Base-by-base conservation (phyloP, 1,140 invertebrate species). In the Bombus confusus region DNA sequence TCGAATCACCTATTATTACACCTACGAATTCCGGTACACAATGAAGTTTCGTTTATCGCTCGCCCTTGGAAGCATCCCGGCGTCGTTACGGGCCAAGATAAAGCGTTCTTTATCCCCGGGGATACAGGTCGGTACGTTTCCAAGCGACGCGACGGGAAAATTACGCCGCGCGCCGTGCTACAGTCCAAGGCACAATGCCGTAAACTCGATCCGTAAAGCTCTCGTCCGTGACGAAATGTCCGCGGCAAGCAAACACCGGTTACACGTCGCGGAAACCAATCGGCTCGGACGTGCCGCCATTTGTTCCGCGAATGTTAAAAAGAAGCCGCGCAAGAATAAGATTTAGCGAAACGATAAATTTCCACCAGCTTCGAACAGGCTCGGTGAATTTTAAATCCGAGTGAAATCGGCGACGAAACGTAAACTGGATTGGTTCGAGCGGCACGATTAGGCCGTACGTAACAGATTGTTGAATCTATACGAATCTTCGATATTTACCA, bases 211-310 rank as follows among this genome's bases (percentile, higher is more conserved):
- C 83, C 87, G 86, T 87, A 86, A 91, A 91, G 91, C 86, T 87
- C 83, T 82, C 71, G 86, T 86, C 84, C 86, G 83, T 88, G 83
- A 91, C 87, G 80, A 90, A 93, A 91, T 85, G 82, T 91, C 86
- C 85, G 59, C 88, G 64, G n/a, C 28, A 73, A 37, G 76, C 41
- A 31, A 64, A 75, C 68, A 18, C 43, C 73, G 76, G 68, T 86
- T 88, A 80, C 68, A 28, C 59, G 64, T 64, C 78, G 78, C 62
- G 79, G 57, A 81, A 80, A 85, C 62, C 74, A 64, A 86, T 86
- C 75, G 80, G 79, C 52, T 28, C 73, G 31, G 25, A n/a, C 18
- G 34, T 52, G 18, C 47, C 47, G 18, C 47, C 47, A 52, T 52
- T 52, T 52, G 47, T 73, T 37, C 34, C 43, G 22, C 25, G 9